Conservation (phyloP, 2,113 vertebrate species). For the Corynorhinus townsendii region DNA sequence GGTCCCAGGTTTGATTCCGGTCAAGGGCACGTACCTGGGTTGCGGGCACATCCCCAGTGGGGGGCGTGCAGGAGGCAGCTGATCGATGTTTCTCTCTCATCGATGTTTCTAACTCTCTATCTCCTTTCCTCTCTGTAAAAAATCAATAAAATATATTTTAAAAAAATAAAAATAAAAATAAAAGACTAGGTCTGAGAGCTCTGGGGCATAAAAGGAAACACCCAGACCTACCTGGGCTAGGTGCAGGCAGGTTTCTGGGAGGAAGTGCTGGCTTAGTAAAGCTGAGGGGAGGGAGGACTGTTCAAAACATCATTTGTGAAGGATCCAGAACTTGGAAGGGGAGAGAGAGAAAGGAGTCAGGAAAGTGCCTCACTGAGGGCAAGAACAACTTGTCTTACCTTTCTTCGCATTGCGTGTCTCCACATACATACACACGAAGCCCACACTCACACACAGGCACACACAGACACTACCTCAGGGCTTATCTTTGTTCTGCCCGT, state of each 20-base stretch:
- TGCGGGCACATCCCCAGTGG: too few species aligned
- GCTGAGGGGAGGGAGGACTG: not conserved
- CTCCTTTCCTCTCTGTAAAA: too few species aligned
- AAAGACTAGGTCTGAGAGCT: not conserved
- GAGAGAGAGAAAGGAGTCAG: not conserved
- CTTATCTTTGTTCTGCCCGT: slow-evolving; percentile 8
- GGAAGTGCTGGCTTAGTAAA: not conserved
- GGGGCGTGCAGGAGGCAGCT: too few species aligned
- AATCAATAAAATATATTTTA: too few species aligned
- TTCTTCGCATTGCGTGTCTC: not conserved
- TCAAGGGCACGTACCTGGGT: too few species aligned
- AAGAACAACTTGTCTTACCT: not conserved
- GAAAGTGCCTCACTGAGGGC: not conserved
- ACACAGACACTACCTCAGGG: not conserved
- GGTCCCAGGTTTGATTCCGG: too few species aligned
- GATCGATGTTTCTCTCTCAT: too few species aligned
- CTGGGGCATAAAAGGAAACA: not conserved
- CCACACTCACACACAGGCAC: not conserved
- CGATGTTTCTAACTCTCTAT: too few species aligned
- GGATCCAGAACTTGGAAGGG: not conserved
- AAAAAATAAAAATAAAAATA: too few species aligned
- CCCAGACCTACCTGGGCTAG: not conserved
- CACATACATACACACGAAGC: too few species aligned
- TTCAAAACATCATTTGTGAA: not conserved
- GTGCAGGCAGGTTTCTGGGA: not conserved